Percentiles rank a stretch among this genome's conserved stretches.
These are phyloP conservation scores for Cariama cristata DNA, from an alignment of 2,113 vertebrate genomes.

Conservation along the genomic window DNA sequence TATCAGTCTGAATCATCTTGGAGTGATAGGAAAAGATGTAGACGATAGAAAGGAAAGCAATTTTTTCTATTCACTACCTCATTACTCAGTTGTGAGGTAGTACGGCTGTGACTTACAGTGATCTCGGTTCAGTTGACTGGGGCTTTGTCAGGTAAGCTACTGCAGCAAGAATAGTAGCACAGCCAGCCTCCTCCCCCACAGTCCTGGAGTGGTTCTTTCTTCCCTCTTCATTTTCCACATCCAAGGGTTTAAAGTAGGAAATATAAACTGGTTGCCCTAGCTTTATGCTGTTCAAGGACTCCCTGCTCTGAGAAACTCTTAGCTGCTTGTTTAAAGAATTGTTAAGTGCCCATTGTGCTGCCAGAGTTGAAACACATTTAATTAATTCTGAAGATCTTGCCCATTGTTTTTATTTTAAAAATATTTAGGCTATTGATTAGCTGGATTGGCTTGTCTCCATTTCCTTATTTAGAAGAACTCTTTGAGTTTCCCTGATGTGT, in stretches of 20 bases:
- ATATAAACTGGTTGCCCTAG: neutral
- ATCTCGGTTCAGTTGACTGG: neutral
- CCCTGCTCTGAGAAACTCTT: constrained; percentile 7
- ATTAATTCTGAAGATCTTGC: neutral
- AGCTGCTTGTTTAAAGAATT: neutral
- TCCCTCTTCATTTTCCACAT: neutral
- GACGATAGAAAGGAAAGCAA: neutral
- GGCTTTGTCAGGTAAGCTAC: neutral
- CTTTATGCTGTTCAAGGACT: constrained; percentile 22
- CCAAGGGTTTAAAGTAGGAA: neutral
- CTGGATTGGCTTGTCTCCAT: neutral
- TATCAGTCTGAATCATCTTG: neutral
- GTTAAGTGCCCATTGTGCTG: constrained; percentile 2
- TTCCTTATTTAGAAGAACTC: neutral
- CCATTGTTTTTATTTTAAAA: constrained; percentile 25
- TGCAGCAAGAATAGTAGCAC: neutral
- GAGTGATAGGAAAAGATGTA: neutral
- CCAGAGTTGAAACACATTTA: neutral
- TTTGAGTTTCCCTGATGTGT: neutral
- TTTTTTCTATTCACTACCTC: neutral
- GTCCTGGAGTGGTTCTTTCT: neutral
- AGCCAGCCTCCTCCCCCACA: neutral
- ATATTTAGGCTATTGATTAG: constrained; percentile 47
- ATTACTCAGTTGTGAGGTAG: neutral
- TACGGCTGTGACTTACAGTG: neutral